Conservation (phyloP, 2,113 vertebrate genomes). For the Rhinolophus sinicus region DNA sequence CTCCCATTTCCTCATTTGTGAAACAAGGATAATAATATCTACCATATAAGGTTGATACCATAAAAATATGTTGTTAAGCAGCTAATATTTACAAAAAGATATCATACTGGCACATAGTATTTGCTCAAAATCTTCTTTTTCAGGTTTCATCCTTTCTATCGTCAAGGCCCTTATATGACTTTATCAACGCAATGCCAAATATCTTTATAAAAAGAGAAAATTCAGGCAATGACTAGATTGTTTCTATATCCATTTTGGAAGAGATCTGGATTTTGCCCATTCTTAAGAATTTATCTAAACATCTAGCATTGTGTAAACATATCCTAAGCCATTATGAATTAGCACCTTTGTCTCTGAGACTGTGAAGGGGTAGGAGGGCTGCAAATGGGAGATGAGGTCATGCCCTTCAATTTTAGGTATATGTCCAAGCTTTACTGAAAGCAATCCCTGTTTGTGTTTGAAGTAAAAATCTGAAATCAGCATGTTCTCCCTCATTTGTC, state of each 20-base stretch:
- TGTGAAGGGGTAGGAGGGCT: neutral
- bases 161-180: neutral
- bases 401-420: neutral
- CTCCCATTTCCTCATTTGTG: neutral
- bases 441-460: neutral
- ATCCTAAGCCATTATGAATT: neutral
- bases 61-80: neutral
- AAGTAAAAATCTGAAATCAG: neutral
- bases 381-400: neutral
- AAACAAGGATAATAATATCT: neutral
- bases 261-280: neutral
- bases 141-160: neutral
- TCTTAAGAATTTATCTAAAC: neutral
- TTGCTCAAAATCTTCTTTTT: conserved; percentile 44
- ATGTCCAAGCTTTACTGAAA: neutral
- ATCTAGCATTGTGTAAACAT: neutral
- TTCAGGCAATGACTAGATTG: neutral
- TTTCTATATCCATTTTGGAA: neutral
- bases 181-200: neutral
- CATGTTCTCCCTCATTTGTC: neutral
- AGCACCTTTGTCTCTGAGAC: neutral
- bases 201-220: neutral
- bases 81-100: conserved; percentile 25
- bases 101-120: neutral
- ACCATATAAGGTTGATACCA: neutral